Percentiles rank a stretch among this genome's conserved stretches.
These are phyloP conservation scores for Nothobranchius kuhntae DNA, from an alignment of 2,113 vertebrate genomes.

Conservation along the genomic window DNA sequence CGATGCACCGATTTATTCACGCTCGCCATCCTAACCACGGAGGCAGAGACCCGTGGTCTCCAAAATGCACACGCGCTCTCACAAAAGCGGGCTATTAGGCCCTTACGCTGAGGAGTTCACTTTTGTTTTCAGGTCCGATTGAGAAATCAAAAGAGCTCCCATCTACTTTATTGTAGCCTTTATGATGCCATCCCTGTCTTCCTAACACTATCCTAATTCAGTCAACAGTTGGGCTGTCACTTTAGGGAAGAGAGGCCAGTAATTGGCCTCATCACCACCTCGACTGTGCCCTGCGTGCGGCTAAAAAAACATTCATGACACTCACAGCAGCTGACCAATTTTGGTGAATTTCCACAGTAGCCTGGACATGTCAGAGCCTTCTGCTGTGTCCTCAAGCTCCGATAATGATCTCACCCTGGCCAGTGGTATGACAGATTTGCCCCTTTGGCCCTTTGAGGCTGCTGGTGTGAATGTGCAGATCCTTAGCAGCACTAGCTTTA, in stretches of 20 bases:
- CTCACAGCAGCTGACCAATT: conserved; percentile 45
- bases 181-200: conserved; percentile 12
- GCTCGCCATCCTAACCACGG: conserved; percentile 4
- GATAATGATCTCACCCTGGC: conserved; percentile 51
- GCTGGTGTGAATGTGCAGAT: conserved; percentile 37
- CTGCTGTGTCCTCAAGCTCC: conserved; percentile 41
- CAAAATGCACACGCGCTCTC: neutral
- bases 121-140: conserved; percentile 7
- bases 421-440: conserved; percentile 12
- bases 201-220: conserved; percentile 32
- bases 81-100: conserved; percentile 10
- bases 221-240: conserved; percentile 30
- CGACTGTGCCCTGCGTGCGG: conserved; percentile 30
- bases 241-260: conserved; percentile 14
- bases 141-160: conserved; percentile 13
- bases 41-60: conserved; percentile 17
- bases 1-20: conserved; percentile 24
- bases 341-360: conserved; percentile 45
- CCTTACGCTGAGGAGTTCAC: neutral
- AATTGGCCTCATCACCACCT: conserved; percentile 43
- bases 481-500: conserved; percentile 2
- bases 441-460: conserved; percentile 34
- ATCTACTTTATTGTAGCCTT: neutral
- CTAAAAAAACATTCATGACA: conserved; percentile 42
- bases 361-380: conserved; percentile 34